phyloP scores from a whole-genome alignment of 2,113 vertebrate genomes.

The Odontophorus gujanensis region DNA sequence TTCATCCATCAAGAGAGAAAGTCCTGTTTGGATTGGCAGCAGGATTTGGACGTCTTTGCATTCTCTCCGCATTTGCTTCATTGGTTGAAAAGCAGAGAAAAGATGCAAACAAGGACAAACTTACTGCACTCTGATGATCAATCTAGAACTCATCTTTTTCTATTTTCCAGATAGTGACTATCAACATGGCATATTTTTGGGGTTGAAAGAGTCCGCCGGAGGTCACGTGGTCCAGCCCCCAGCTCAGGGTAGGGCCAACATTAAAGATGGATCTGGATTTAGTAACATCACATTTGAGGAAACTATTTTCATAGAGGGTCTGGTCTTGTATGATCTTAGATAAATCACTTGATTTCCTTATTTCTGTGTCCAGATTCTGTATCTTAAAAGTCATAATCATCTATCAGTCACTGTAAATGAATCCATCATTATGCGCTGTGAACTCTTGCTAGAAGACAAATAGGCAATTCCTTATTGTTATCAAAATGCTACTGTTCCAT shows the following conservation, averaged over 20 bases:
- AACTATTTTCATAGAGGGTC: neutral
- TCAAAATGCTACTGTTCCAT: neutral
- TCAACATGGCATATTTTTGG: neutral
- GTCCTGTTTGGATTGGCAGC: neutral
- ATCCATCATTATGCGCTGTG: neutral
- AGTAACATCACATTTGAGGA: neutral
- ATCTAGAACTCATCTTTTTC: neutral
- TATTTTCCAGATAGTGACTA: neutral
- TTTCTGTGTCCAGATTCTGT: neutral
- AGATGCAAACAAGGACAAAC: neutral
- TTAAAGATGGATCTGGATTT: neutral
- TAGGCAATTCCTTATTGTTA: neutral
- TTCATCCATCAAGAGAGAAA: neutral
- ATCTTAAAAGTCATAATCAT: neutral
- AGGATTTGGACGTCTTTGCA: slow-evolving; percentile 1
- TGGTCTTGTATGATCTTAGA: neutral
- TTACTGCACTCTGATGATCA: neutral
- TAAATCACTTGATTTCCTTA: neutral
- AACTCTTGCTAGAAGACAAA: neutral
- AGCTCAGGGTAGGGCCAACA: neutral
- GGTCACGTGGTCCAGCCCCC: neutral
- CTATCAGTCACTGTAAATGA: neutral
- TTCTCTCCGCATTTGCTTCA: neutral
- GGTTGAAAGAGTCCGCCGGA: neutral
- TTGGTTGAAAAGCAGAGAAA: neutral